Conservation (phyloP, 2,113 vertebrate genomes). For the Petrocephalus microphthalmus region DNA sequence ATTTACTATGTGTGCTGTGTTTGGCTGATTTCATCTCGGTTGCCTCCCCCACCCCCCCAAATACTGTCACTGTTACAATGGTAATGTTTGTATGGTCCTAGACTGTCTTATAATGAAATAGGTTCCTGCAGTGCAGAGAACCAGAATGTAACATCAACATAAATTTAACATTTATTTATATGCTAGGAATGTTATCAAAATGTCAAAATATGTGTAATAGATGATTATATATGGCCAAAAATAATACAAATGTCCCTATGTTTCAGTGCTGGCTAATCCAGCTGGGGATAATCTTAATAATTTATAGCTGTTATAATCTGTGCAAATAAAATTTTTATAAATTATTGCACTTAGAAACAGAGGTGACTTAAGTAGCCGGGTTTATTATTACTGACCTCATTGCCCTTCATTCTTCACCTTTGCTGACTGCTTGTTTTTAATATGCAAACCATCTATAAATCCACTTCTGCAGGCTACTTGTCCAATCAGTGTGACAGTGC, state of each 20-base stretch:
- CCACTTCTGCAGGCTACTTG: background rate
- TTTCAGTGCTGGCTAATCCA: background rate
- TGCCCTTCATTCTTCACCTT: background rate
- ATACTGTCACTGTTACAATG: background rate
- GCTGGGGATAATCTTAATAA: background rate
- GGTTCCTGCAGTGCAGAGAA: background rate
- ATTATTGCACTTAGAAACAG: background rate
- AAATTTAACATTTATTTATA: background rate
- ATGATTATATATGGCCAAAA: background rate
- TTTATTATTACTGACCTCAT: background rate
- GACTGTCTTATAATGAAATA: background rate
- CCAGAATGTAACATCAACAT: background rate
- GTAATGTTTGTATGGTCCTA: background rate
- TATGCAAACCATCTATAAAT: background rate
- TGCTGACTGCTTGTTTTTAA: background rate
- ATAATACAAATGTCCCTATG: background rate
- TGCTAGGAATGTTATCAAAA: constrained; percentile 6
- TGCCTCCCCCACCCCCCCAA: background rate
- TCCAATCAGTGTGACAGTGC: background rate
- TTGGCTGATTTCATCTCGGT: background rate
- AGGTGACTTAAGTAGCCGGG: background rate
- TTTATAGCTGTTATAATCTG: background rate
- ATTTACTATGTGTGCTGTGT: background rate
- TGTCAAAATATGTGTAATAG: background rate
- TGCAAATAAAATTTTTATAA: background rate